These are phyloP conservation scores for Acrobasis suavella DNA, from an alignment of 2,888 invertebrate genomes.

Conservation along the genomic window DNA sequence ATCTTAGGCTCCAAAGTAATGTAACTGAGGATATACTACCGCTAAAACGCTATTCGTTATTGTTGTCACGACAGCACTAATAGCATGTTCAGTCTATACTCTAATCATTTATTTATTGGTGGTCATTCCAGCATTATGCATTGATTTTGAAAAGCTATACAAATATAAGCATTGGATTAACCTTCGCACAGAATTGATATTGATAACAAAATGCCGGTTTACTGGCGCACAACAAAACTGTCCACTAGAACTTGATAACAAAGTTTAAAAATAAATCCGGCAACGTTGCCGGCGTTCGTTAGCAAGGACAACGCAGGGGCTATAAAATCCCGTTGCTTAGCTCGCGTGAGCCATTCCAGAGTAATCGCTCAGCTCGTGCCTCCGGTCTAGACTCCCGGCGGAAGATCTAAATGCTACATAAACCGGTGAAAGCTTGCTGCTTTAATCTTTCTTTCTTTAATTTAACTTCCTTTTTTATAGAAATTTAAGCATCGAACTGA, in stretches of 20 bases:
- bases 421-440: not conserved
- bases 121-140: too few species aligned
- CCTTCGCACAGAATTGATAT: not conserved
- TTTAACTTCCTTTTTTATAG: too few species aligned
- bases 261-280: not conserved
- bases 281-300: not conserved
- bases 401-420: conserved; percentile 9
- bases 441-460: too few species aligned
- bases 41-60: too few species aligned
- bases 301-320: conserved; percentile 6
- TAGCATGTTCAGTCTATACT: too few species aligned
- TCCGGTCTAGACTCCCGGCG: not conserved
- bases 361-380: not conserved
- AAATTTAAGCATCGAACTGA: too few species aligned
- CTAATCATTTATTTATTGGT: too few species aligned
- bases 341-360: conserved; percentile 14
- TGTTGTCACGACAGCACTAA: too few species aligned
- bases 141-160: too few species aligned
- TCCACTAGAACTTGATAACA: not conserved
- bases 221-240: not conserved
- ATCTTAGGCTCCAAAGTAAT: too few species aligned
- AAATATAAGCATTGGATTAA: too few species aligned
- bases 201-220: not conserved
- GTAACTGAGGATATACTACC: too few species aligned
- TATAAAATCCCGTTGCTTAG: conserved; percentile 4